Base-by-base conservation (phyloP, 2,113 vertebrate species). In the Pyxicephalus adspersus region DNA sequence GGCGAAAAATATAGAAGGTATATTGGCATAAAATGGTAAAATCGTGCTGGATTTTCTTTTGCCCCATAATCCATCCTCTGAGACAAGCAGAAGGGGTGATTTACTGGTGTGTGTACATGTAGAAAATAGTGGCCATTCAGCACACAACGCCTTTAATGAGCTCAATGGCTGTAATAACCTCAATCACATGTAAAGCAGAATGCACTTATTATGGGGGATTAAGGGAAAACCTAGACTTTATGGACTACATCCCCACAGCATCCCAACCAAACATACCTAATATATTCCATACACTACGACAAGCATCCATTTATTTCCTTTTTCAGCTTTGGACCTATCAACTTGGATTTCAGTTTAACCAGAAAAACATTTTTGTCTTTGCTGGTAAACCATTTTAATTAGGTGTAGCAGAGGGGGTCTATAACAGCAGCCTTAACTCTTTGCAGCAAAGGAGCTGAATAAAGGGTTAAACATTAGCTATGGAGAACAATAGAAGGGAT, bases 131-230 rank as follows among this genome's bases (percentile, higher is more conserved):
- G 18, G 61, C 26, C 52, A 82, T 82, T 82, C 51, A 81, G 16
- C 60, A 60, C 79, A 82, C n/a, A 20, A 28, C 51, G 50, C 71
- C 20, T 28, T 50, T 73, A 81, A 73, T 74, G 50, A 73, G 50
- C 60, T 75, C 61, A 82, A 57, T 71, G 50, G 50, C 29, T 74
- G 70, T 58, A 65, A 82, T 82, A 82, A 74, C 80, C 71, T 74
- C 28, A 82, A 82, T 82, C 70, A 74, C 80, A 75, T 82, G 80
- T 82, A 82, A 74, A 66, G 61, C 71, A 82, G 70, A 75, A 82
- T 75, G 71, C 68, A 75, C 61, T 57, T 66, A 82, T 82, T 82
- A 82, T 82, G 38, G 19, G 31, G 71, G 80, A 82, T 82, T 82
- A 74, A 74, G 68, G 60, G 55, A 74, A 72, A 64, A 50, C 78